Percentiles rank a stretch among this genome's conserved stretches.
Evolutionary conservation across 1,140 invertebrate species (phyloP).

Genomic region (Mya arenaria): DNA sequence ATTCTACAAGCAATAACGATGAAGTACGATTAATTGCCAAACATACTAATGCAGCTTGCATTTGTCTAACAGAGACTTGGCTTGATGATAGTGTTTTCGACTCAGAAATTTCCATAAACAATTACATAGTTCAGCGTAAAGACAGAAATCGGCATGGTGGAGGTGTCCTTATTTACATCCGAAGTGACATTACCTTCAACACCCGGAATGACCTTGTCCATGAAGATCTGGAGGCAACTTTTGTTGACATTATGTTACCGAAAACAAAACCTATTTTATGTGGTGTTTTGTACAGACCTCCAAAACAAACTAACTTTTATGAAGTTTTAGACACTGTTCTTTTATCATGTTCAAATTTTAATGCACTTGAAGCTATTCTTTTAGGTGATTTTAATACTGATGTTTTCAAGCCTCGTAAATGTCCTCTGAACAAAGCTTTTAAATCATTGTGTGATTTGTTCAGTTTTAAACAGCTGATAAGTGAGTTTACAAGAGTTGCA

Average conservation of each 20-base stretch:
- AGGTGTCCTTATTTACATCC: not conserved
- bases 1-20: too few species aligned
- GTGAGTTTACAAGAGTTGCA: constrained; percentile 5
- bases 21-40: not conserved
- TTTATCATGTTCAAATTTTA: not conserved
- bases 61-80: not conserved
- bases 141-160: not conserved
- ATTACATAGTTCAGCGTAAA: not conserved
- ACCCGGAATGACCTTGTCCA: not conserved
- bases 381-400: constrained; percentile 27
- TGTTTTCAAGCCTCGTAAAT: constrained; percentile 1
- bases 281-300: constrained; percentile 11
- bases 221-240: not conserved
- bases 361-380: not conserved
- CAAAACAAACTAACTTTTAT: not conserved
- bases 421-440: not conserved
- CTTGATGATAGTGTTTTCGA: not conserved
- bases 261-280: constrained; percentile 8
- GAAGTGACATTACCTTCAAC: not conserved
- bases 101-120: not conserved
- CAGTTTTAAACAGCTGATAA: constrained; percentile 34
- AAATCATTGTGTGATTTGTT: not conserved
- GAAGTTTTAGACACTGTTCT: not conserved
- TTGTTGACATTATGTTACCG: not conserved
- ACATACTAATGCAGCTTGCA: not conserved